Conservation (phyloP, 2,113 vertebrate species). For the Ictalurus punctatus region DNA sequence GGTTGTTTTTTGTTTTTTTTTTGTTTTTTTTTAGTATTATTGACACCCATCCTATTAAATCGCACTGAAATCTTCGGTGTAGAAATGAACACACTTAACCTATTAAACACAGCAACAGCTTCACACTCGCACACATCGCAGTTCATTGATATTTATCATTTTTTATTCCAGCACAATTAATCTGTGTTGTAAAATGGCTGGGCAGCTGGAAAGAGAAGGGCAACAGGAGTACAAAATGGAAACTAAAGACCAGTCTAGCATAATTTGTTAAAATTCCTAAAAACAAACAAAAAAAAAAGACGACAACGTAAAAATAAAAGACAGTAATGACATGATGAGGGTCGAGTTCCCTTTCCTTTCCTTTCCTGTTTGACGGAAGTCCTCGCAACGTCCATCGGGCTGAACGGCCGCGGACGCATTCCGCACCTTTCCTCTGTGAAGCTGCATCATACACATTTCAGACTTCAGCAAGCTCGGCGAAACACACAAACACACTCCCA, state of each 20-base stretch:
- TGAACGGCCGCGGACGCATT: conserved; percentile 45
- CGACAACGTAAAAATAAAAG: conserved; percentile 66
- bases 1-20: background rate
- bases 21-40: background rate
- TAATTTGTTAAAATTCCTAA: conserved; percentile 72
- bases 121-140: conserved; percentile 27
- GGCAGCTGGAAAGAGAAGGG: conserved; percentile 73
- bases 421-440: conserved; percentile 38
- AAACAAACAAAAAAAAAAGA: conserved; percentile 39
- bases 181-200: conserved; percentile 77
- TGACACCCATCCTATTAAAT: background rate
- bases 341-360: conserved; percentile 35
- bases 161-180: conserved; percentile 80
- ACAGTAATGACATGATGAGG: conserved; percentile 44
- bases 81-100: background rate
- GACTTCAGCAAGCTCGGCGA: conserved; percentile 43
- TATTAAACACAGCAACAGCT: conserved; percentile 2
- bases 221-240: conserved; percentile 76
- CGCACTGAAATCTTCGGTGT: background rate
- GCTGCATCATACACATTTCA: conserved; percentile 53
- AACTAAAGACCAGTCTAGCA: conserved; percentile 74
- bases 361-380: conserved; percentile 57
- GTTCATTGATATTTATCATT: conserved; percentile 58
- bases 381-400: conserved; percentile 16
- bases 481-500: conserved; percentile 39